These are phyloP conservation scores for Plusia festucae DNA, from an alignment of 2,888 invertebrate species.

Conservation along the genomic window DNA sequence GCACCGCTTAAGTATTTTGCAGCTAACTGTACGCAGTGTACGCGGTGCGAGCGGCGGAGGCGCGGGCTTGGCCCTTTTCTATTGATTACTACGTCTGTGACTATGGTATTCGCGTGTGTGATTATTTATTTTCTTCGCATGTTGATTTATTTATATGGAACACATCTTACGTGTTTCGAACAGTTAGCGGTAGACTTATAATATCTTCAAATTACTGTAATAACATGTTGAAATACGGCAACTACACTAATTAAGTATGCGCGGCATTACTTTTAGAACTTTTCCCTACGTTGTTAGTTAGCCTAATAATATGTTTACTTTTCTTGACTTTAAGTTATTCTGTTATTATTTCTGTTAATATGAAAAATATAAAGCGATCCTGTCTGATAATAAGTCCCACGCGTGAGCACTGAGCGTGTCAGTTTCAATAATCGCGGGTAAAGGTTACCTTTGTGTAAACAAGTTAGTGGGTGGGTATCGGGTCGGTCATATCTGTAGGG, in stretches of 20 bases:
- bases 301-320: slow-evolving; percentile 21
- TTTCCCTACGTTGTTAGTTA: slow-evolving; percentile 6
- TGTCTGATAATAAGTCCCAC: slow-evolving; percentile 39
- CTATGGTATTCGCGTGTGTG: slow-evolving; percentile 48
- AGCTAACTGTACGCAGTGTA: slow-evolving; percentile 44
- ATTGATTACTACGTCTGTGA: slow-evolving; percentile 52
- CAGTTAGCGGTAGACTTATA: slow-evolving; percentile 30
- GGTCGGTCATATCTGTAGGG: slow-evolving; percentile 33
- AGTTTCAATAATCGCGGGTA: slow-evolving; percentile 41
- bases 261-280: slow-evolving; percentile 17
- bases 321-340: slow-evolving; percentile 22
- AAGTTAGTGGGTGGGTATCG: slow-evolving; percentile 29
- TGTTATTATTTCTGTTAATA: slow-evolving; percentile 30
- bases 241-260: slow-evolving; percentile 21
- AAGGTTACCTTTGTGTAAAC: slow-evolving; percentile 40
- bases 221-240: slow-evolving; percentile 12
- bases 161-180: slow-evolving; percentile 44
- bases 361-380: slow-evolving; percentile 33
- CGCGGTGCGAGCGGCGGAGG: slow-evolving; percentile 20
- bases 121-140: slow-evolving; percentile 54
- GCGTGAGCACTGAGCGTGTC: slow-evolving; percentile 19
- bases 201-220: slow-evolving; percentile 33
- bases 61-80: slow-evolving; percentile 36
- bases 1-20: slow-evolving; percentile 38
- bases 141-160: slow-evolving; percentile 52